A percentile compares a stretch with the other conserved stretches of the same genome.
These are phyloP conservation scores for Lytechinus pictus DNA, from an alignment of 35 echinoderm and acorn worm species.

Conservation along the genomic window DNA sequence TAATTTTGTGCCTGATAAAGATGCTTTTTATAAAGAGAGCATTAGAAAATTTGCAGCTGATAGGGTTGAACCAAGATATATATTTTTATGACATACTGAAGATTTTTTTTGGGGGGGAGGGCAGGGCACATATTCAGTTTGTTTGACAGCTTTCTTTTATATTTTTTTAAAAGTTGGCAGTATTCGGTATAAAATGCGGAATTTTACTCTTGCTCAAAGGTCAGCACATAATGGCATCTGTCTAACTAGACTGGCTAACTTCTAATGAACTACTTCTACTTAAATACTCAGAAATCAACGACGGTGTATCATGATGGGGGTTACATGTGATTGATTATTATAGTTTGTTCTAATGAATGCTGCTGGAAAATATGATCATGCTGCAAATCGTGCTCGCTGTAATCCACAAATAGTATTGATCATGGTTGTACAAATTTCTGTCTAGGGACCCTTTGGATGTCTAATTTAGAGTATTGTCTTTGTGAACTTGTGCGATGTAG, in stretches of 20 bases:
- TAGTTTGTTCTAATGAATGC: not conserved
- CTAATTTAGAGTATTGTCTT: not conserved
- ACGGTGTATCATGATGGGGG: not conserved
- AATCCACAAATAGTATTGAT: not conserved
- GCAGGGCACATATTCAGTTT: not conserved
- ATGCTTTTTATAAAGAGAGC: not conserved
- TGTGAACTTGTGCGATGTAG: not conserved
- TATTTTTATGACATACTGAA: not conserved
- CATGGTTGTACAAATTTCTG: not conserved
- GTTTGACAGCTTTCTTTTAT: not conserved
- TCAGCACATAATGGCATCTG: not conserved
- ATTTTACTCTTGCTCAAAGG: not conserved
- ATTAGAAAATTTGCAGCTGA: slow-evolving; percentile 7
- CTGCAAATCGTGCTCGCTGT: not conserved
- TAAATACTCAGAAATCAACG: not conserved
- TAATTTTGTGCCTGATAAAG: not conserved
- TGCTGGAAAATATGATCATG: slow-evolving; percentile 1
- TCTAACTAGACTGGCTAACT: not conserved
- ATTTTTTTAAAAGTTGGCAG: not conserved
- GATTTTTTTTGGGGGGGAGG: not conserved
- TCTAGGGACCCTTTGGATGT: not conserved
- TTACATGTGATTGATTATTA: not conserved
- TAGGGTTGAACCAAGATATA: not conserved
- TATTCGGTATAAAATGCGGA: not conserved
- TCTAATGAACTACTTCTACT: not conserved